Conservation (phyloP, 2,888 invertebrate species). For the Drosophila nr. perissopoda region DNA sequence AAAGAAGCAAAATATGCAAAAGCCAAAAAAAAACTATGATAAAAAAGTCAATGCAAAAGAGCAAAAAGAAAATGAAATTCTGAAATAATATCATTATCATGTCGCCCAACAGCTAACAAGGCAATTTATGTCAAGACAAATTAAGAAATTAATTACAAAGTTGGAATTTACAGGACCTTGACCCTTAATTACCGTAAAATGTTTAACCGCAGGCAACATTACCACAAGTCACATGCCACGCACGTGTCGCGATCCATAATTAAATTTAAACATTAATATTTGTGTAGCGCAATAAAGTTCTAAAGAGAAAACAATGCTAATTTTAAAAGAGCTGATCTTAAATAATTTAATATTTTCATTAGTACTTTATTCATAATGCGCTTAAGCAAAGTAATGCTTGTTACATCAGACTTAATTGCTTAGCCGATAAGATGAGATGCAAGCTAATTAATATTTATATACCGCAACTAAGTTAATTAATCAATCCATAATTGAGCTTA, state of each 20-base stretch:
- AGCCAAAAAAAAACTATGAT: too few relatives aligned
- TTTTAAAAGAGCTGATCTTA: neutral
- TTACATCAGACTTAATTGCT: neutral
- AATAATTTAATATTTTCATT: neutral
- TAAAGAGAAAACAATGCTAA: too few relatives aligned
- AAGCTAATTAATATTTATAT: neutral
- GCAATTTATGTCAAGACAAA: neutral
- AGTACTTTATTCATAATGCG: neutral
- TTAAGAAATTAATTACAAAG: neutral
- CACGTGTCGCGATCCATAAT: neutral
- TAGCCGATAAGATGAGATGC: neutral
- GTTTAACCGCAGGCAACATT: neutral
- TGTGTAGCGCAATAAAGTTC: neutral
- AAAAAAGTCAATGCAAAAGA: neutral
- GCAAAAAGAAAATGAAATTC: neutral
- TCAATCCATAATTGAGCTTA: neutral
- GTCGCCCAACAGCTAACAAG: too few relatives aligned
- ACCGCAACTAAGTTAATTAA: neutral
- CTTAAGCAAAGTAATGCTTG: neutral
- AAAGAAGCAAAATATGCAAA: neutral
- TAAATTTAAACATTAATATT: neutral
- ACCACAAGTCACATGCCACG: neutral
- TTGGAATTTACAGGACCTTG: too few relatives aligned
- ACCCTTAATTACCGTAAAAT: conserved; percentile 2
- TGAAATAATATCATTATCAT: conserved; percentile 7